phyloP scores from a whole-genome alignment of 1,140 invertebrate species.

The Pseudoatta argentina region DNA sequence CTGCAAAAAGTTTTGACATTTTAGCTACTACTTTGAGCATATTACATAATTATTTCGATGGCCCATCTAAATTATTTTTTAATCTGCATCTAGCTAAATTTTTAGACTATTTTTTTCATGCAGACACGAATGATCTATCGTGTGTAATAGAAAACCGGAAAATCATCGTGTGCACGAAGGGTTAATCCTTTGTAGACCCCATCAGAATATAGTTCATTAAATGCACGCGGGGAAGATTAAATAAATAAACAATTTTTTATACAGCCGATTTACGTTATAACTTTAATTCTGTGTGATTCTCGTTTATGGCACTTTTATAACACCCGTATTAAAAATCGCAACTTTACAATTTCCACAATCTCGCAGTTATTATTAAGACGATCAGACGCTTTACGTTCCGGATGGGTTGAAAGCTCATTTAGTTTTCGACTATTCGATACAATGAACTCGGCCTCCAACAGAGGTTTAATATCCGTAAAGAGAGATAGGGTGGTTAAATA shows the following conservation, averaged over 20 bases:
- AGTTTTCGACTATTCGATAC: conserved; percentile 59
- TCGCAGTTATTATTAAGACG: not conserved
- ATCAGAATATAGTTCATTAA: conserved; percentile 21
- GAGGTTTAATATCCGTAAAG: conserved; percentile 59
- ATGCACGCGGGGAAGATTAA: not conserved
- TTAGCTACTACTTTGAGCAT: too few species aligned
- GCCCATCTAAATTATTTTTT: too few species aligned
- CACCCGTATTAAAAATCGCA: conserved; percentile 29
- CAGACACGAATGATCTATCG: too few species aligned
- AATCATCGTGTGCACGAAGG: too few species aligned
- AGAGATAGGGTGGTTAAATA: conserved; percentile 53
- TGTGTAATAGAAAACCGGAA: too few species aligned
- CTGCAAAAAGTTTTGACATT: too few species aligned
- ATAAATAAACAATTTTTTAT: conserved; percentile 4
- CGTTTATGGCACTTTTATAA: not conserved
- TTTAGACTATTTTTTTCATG: too few species aligned
- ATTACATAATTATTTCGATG: too few species aligned
- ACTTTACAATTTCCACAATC: conserved; percentile 35
- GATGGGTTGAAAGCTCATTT: conserved; percentile 36
- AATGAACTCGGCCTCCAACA: conserved; percentile 2
- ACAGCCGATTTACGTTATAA: not conserved
- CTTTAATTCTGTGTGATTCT: not conserved
- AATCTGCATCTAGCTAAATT: too few species aligned
- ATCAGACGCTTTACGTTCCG: conserved; percentile 44
- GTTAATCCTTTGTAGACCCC: not conserved